These are phyloP conservation scores for Lytechinus variegatus DNA, from an alignment of 35 echinoderm and acorn worm species.

Conservation along the genomic window DNA sequence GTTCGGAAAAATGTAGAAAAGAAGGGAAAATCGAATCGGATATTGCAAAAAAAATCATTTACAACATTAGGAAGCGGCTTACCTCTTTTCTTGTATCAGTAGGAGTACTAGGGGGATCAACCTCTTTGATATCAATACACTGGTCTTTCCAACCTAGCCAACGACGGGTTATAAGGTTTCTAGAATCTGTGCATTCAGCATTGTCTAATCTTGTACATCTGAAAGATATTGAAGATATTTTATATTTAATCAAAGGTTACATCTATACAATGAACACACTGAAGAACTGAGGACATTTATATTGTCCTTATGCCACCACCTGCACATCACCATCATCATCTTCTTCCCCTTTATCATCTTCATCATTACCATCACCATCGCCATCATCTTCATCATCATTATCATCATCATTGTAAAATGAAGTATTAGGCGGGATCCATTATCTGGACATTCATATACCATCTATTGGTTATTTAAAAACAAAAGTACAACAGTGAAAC, in stretches of 20 bases:
- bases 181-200: slow-evolving; percentile 9
- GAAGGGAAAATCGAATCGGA: too few species aligned
- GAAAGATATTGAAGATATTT: not conserved
- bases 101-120: slow-evolving; percentile 53
- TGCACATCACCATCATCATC: too few species aligned
- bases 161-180: slow-evolving; percentile 21
- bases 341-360: too few species aligned
- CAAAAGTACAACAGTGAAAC: too few species aligned
- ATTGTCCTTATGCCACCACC: not conserved
- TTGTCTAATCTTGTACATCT: slow-evolving; percentile 51
- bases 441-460: too few species aligned
- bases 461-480: too few species aligned
- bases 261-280: not conserved
- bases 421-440: too few species aligned
- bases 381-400: too few species aligned
- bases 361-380: too few species aligned
- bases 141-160: slow-evolving; percentile 45
- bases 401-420: too few species aligned
- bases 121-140: slow-evolving; percentile 49
- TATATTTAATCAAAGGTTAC: not conserved
- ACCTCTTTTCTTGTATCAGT: slow-evolving; percentile 32
- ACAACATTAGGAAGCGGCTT: not conserved
- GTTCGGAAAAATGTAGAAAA: too few species aligned
- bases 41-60: too few species aligned
- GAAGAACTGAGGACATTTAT: not conserved